Evolutionary conservation across 2,888 invertebrate species (phyloP), one percentile per base, ranked within the genome.

Genomic region (Tromatobia lineatoria): DNA sequence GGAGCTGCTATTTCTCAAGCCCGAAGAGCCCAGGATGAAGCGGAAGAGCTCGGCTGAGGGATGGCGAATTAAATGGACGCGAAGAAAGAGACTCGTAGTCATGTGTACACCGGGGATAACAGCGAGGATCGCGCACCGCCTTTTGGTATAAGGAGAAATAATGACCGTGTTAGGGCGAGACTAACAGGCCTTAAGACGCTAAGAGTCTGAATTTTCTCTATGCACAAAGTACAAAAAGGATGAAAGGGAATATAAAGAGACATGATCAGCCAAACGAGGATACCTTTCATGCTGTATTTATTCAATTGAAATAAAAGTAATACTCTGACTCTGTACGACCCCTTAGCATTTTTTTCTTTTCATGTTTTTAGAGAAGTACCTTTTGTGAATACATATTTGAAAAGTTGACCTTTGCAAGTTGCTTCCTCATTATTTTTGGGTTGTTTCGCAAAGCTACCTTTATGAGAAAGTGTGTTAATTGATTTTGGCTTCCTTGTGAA

Each of bases 31-130:
- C 57, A 11, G 70, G 54, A 82, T 77, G 59, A 67, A 73, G 29
- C 57, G 50, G 38, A 67, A 67, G 67, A 50, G 67, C 66, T 10
- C 11, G 54, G 59, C 59, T 59, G 59, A 78, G 38, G 54, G 78
- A 75, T 69, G 59, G 79, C 47, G 74, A 74, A 79, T 69, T 67
- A 79, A 64, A 67, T 52, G 67, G 50, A 77, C 57, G 67, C 67
- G 70, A 75, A 75, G 67, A 66, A 66, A 59, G 42, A 59, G 69
- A 80, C 67, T 59, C 67, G 38, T 50, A 54, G 67, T 34, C 4
- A 67, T 57, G 69, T 77, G 45, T 34, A 34, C 20, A 69, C 25
- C 57, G 66, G 69, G 25, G 42, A 25, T 57, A 57, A 64, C 64
- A 38, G 64, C 18, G 34, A 50, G 64, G 20, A 64, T 38, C 20